Percentiles rank a stretch among this genome's conserved stretches.
phyloP scores from a whole-genome alignment of 1,140 invertebrate genomes.

The Gryllus bimaculatus region DNA sequence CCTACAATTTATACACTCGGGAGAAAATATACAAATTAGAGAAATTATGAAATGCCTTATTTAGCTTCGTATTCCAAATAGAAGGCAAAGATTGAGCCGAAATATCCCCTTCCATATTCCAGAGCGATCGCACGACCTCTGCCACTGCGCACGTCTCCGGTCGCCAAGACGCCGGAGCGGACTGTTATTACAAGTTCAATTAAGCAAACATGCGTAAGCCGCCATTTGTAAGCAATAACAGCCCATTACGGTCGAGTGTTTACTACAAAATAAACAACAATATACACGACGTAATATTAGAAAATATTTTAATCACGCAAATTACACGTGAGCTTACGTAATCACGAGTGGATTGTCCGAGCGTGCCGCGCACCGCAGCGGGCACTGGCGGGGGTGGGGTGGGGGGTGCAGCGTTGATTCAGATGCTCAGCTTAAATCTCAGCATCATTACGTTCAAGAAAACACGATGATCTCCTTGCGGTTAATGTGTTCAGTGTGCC shows the following conservation, averaged over 20 bases:
- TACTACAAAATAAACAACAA: background rate
- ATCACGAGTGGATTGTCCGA: background rate
- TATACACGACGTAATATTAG: background rate
- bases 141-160: too few species aligned
- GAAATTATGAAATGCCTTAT: too few species aligned
- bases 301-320: background rate
- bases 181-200: background rate
- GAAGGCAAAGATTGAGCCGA: too few species aligned
- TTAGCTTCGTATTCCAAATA: too few species aligned
- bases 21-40: too few species aligned
- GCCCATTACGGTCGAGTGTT: background rate
- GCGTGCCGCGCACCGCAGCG: too few species aligned
- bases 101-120: too few species aligned
- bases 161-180: background rate
- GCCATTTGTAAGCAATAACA: background rate
- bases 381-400: too few species aligned
- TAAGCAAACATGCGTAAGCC: background rate
- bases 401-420: background rate
- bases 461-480: background rate
- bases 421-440: background rate
- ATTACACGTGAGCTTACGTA: background rate
- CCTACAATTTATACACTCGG: too few species aligned
- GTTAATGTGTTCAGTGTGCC: background rate
- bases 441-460: background rate
- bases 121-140: too few species aligned